phyloP scores from a whole-genome alignment of 2,888 invertebrate genomes.

The Melanostoma scalare region DNA sequence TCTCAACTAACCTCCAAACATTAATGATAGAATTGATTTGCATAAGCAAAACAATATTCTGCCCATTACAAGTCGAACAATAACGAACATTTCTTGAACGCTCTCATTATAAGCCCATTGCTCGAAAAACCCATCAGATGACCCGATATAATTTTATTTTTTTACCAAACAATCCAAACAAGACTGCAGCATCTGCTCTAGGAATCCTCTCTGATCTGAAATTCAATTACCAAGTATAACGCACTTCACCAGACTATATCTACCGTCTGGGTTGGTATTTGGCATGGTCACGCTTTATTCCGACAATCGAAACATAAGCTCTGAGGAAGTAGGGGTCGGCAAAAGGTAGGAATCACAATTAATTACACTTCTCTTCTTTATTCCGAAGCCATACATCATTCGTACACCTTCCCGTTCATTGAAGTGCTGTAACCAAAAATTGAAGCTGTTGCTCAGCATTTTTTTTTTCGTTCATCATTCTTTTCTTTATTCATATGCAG shows the following conservation, averaged over 20 bases:
- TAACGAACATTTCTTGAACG: too few species aligned
- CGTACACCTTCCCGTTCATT: conserved; percentile 40
- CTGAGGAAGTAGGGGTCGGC: conserved; percentile 9
- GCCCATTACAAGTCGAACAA: too few species aligned
- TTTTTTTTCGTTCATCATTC: conserved; percentile 26
- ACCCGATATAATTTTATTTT: not conserved
- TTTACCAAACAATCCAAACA: not conserved
- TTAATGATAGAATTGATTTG: too few species aligned
- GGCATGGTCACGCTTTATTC: conserved; percentile 58
- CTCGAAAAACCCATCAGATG: too few species aligned
- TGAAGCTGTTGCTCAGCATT: conserved; percentile 25
- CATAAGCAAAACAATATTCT: too few species aligned
- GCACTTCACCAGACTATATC: conserved; percentile 20
- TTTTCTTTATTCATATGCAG: conserved; percentile 27
- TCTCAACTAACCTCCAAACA: too few species aligned
- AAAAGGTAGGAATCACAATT: conserved; percentile 52
- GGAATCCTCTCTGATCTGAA: conserved; percentile 4
- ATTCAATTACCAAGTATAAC: conserved; percentile 23
- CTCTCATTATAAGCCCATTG: too few species aligned
- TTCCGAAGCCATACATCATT: conserved; percentile 63
- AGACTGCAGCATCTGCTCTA: conserved; percentile 10
- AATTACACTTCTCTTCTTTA: conserved; percentile 64
- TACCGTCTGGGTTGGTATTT: conserved; percentile 37
- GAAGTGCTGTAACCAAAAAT: conserved; percentile 7
- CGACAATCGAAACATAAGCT: conserved; percentile 34